Evolutionary conservation across 2,888 invertebrate genomes (phyloP).

Genomic region (Thereva unica): DNA sequence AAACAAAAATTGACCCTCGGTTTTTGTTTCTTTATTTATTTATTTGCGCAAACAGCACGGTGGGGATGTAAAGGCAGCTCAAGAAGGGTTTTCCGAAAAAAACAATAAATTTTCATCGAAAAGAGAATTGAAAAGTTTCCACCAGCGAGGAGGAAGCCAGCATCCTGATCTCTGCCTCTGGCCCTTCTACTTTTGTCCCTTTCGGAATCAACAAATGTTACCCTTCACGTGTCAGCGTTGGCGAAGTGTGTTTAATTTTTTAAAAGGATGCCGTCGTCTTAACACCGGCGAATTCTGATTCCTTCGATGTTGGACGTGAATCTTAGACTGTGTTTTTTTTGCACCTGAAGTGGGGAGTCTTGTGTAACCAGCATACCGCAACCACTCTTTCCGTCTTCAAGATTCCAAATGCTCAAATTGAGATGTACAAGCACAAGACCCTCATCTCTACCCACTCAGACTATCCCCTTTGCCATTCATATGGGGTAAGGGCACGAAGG

Average conservation of each 20-base stretch:
- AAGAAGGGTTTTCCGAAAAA: background rate
- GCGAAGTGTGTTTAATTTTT: conserved; percentile 19
- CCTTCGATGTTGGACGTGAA: background rate
- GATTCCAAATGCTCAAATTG: conserved; percentile 11
- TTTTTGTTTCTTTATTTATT: no score
- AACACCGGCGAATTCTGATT: background rate
- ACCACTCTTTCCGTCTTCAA: background rate
- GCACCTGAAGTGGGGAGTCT: background rate
- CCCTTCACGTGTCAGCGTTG: conserved; percentile 2
- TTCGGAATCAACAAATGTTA: background rate
- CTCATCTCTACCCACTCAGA: background rate
- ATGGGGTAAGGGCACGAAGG: conserved; percentile 6
- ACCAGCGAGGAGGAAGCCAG: background rate
- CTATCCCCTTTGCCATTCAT: background rate
- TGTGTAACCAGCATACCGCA: background rate
- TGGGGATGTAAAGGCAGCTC: no score
- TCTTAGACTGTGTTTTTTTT: background rate
- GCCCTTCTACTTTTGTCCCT: background rate
- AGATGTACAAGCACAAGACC: conserved; percentile 16
- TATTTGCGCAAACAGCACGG: no score
- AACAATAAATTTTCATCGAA: conserved; percentile 39
- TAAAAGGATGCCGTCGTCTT: conserved; percentile 14
- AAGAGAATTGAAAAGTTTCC: conserved; percentile 37
- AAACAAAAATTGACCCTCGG: no score
- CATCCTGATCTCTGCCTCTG: background rate